phyloP scores from a whole-genome alignment of 1,140 invertebrate species.

The Lordiphosa mommai region DNA sequence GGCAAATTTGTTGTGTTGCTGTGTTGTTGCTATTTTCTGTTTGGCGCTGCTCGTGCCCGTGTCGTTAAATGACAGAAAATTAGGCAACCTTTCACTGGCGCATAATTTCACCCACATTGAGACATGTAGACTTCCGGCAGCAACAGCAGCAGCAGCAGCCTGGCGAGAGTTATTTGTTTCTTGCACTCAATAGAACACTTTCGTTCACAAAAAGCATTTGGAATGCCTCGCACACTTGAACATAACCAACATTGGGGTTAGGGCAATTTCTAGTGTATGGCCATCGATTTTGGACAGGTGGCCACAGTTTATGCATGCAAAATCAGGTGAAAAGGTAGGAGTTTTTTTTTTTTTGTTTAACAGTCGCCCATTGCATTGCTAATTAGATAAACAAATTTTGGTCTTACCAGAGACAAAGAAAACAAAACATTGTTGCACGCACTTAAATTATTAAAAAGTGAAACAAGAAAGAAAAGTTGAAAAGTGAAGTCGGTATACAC shows the following conservation, averaged over 20 bases:
- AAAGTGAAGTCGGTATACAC: no score
- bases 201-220: constrained; percentile 33
- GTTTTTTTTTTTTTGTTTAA: constrained; percentile 6
- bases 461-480: no score
- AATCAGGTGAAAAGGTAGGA: constrained; percentile 57
- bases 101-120: constrained; percentile 52
- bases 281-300: constrained; percentile 34
- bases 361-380: constrained; percentile 59
- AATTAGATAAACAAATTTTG: constrained; percentile 75
- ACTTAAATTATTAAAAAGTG: constrained; percentile 70
- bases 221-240: constrained; percentile 17
- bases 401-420: no score
- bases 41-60: constrained; percentile 15
- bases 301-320: constrained; percentile 44
- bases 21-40: constrained; percentile 13
- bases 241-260: constrained; percentile 58
- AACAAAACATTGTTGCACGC: constrained; percentile 66
- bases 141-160: background rate
- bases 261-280: constrained; percentile 52
- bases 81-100: constrained; percentile 57
- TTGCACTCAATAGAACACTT: constrained; percentile 54
- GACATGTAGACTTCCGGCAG: constrained; percentile 27
- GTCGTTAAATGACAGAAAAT: constrained; percentile 36
- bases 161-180: constrained; percentile 32
- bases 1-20: constrained; percentile 40